Evolutionary conservation across 2,888 invertebrate genomes (phyloP), one percentile per base, ranked within the genome.

Genomic region (Orchestes rusci): DNA sequence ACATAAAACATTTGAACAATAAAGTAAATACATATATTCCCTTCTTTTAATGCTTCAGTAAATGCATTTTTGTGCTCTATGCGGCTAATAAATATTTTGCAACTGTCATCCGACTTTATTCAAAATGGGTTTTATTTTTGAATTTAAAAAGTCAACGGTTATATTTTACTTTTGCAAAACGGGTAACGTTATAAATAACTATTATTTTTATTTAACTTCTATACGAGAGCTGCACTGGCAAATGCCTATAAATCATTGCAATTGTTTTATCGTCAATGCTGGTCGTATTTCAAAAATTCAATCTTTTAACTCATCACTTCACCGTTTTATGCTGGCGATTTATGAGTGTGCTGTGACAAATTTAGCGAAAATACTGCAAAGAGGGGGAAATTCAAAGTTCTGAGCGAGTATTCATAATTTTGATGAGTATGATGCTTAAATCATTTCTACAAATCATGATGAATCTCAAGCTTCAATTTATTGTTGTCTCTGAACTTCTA

Each of bases 291-390:
- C 59, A 59, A 58, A 60, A 57, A 59, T 59, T 59, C 59, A 59
- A 60, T 59, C 58, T 59, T 58, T 60, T 58, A 59, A 57, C 59
- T 59, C 60, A 57, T 60, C 58, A 56, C 55, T 52, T 50, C 48
- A 53, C 54, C 54, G 56, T 53, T 55, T 53, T 49, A 49, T 52
- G 49, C 43, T 41, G 17, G 12, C 34, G 53, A 59, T 60, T 59
- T 58, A 59, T 53, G 56, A 46, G 53, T 56, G 52, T 54, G 35
- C 28, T 29, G 32, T 57, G 59, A 56, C 57, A 55, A 55, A 57
- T 56, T 56, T 53, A 57, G 56, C 46, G 53, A 52, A 56, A 56
- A 52, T 52, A 43, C 42, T 51, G 53, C 52, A 41, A 50, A 52
- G 42, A 49, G 8, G 18, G 12, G n/a, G n/a, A n/a, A n/a, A n/a